These are phyloP conservation scores for Drosophila emarginata DNA, from an alignment of 2,888 invertebrate species.

Conservation along the genomic window DNA sequence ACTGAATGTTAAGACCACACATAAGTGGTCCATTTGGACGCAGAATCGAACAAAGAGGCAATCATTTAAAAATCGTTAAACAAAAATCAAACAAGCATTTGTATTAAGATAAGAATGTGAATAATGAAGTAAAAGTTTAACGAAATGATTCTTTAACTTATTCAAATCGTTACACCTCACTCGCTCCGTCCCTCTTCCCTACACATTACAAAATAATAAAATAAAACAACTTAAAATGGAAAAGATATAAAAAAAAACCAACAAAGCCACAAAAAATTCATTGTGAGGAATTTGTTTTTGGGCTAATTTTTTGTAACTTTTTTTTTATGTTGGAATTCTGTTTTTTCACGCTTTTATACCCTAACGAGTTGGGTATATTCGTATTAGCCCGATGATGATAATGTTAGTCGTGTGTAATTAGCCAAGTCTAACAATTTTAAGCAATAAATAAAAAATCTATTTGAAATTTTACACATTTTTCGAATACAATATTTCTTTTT, in stretches of 20 bases:
- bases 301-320: slow-evolving; percentile 52
- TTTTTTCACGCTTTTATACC: not conserved
- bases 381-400: not conserved
- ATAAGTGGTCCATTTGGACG: slow-evolving; percentile 1
- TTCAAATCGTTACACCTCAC: not conserved
- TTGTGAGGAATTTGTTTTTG: slow-evolving; percentile 41
- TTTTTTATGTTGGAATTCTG: slow-evolving; percentile 11
- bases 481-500: not conserved
- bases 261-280: slow-evolving; percentile 20
- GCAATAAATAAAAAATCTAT: not conserved
- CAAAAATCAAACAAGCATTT: not conserved
- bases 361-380: not conserved
- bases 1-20: slow-evolving; percentile 11
- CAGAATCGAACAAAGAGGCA: slow-evolving; percentile 2
- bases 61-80: slow-evolving; percentile 11
- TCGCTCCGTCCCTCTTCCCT: not conserved
- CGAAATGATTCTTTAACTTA: not conserved
- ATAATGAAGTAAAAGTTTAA: slow-evolving; percentile 7
- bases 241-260: not conserved
- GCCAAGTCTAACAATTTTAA: not conserved
- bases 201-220: not conserved
- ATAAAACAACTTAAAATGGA: slow-evolving; percentile 1
- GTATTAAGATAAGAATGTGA: slow-evolving; percentile 13
- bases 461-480: not conserved
- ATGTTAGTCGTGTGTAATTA: not conserved